Conservation (phyloP, 2,113 vertebrate species). For the Nanorana parkeri region DNA sequence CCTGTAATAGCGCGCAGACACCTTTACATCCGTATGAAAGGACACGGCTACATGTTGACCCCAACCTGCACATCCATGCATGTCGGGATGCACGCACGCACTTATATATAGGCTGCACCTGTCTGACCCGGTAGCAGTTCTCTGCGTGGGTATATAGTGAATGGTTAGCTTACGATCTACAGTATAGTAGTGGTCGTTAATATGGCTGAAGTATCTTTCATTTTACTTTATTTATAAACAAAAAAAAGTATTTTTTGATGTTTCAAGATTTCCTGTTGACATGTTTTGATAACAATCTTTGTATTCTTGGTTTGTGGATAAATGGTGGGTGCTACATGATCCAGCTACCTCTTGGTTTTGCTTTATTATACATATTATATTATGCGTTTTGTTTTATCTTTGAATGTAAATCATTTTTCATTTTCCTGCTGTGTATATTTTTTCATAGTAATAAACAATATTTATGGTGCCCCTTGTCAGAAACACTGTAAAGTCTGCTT, state of each 20-base stretch:
- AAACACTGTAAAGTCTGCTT: neutral
- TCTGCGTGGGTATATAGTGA: too few species aligned
- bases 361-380: neutral
- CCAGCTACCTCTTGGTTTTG: neutral
- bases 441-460: neutral
- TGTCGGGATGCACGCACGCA: too few species aligned
- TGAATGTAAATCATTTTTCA: neutral
- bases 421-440: neutral
- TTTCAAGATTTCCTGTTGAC: neutral
- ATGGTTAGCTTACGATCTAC: too few species aligned
- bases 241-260: neutral
- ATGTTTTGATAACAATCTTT: neutral
- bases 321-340: neutral
- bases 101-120: too few species aligned
- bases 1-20: too few species aligned
- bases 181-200: too few species aligned
- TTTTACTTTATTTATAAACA: neutral
- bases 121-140: too few species aligned
- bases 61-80: too few species aligned
- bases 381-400: neutral
- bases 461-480: neutral
- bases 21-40: too few species aligned
- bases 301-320: neutral
- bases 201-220: too few species aligned
- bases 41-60: too few species aligned